Conservation (phyloP, 2,797 vertebrate species). For the Sebastes reedi region DNA sequence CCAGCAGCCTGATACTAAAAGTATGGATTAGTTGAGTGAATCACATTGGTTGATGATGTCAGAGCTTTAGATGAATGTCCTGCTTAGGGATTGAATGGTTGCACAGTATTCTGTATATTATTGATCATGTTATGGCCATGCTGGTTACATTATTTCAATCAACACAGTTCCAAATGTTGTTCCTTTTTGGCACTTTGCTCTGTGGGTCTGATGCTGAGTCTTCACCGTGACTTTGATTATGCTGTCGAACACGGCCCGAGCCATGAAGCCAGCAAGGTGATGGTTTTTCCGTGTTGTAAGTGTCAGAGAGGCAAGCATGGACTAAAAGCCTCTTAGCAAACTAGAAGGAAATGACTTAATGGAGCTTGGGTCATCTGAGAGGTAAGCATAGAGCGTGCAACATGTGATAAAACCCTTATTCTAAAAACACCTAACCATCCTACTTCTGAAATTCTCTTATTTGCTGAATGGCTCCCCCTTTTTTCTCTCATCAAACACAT, state of each 20-base stretch:
- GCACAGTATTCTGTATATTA: background rate
- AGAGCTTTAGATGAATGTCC: background rate
- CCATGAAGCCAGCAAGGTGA: slow-evolving; percentile 43
- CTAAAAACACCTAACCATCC: slow-evolving; percentile 52
- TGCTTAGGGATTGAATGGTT: background rate
- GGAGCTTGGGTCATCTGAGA: slow-evolving; percentile 72
- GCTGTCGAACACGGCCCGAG: slow-evolving; percentile 44
- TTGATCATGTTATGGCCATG: background rate
- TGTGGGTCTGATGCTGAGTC: slow-evolving; percentile 39
- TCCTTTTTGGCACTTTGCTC: slow-evolving; percentile 39
- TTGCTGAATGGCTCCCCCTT: slow-evolving; percentile 60
- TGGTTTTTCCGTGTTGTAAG: slow-evolving; percentile 45
- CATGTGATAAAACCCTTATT: slow-evolving; percentile 55
- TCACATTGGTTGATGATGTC: background rate
- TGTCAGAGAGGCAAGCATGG: slow-evolving; percentile 65
- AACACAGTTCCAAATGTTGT: slow-evolving; percentile 8
- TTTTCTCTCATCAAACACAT: slow-evolving; percentile 56
- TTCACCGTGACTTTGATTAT: slow-evolving; percentile 59
- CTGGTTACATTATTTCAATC: background rate
- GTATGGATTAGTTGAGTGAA: background rate
- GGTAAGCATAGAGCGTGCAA: slow-evolving; percentile 60
- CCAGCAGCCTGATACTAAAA: background rate
- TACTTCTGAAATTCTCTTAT: slow-evolving; percentile 69
- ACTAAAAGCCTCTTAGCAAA: slow-evolving; percentile 85
- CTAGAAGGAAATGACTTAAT: slow-evolving; percentile 84